These are phyloP conservation scores for Meandrina meandrites DNA, from an alignment of 92 coral and sea anemone species.

Conservation along the genomic window DNA sequence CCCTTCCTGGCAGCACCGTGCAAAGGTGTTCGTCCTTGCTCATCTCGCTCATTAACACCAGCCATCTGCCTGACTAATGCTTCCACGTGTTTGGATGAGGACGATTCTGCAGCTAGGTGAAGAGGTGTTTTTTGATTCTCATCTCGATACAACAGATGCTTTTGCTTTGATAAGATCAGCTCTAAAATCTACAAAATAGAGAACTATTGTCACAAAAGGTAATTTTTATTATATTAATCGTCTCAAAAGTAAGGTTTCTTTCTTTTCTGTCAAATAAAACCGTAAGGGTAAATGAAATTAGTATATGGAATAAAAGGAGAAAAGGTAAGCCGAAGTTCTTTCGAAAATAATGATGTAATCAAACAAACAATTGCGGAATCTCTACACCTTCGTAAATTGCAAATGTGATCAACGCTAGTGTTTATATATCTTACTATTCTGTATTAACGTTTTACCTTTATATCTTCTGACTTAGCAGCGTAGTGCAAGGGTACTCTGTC, in stretches of 20 bases:
- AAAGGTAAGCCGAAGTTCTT: too few species aligned
- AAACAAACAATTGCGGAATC: not conserved
- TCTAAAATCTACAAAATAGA: constrained; percentile 52
- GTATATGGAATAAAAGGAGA: too few species aligned
- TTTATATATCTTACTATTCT: not conserved
- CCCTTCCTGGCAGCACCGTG: constrained; percentile 83
- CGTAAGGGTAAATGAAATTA: too few species aligned
- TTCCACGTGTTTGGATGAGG: constrained; percentile 70
- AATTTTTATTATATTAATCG: not conserved
- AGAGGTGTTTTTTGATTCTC: constrained; percentile 77
- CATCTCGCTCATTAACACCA: constrained; percentile 72
- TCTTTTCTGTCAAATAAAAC: not conserved
- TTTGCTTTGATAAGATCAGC: constrained; percentile 59
- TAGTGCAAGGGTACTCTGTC: constrained; percentile 80
- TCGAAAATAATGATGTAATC: too few species aligned
- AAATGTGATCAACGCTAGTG: not conserved
- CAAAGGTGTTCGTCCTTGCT: constrained; percentile 70
- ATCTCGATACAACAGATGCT: constrained; percentile 60
- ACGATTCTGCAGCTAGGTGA: constrained; percentile 77
- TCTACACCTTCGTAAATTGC: not conserved
- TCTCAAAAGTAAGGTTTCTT: too few species aligned
- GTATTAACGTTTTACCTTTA: constrained; percentile 49
- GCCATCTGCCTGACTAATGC: constrained; percentile 62
- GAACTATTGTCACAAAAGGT: not conserved
- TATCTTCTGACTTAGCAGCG: constrained; percentile 59